Evolutionary conservation across 2,888 invertebrate genomes (phyloP), one percentile per base, ranked within the genome.

Genomic region (Amiota mariae): DNA sequence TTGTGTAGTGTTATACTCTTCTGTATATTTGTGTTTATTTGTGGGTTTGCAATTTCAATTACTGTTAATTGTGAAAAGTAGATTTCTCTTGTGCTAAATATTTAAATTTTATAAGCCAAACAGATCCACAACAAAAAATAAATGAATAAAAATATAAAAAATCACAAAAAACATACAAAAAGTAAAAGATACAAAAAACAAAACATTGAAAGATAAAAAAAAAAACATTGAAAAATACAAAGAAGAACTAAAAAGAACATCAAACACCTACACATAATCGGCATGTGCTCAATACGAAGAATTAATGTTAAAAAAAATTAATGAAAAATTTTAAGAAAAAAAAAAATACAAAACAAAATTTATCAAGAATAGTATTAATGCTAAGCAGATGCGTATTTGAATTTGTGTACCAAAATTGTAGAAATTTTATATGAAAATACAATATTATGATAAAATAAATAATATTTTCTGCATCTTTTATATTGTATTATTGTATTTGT

Each of bases 361-460:
- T 11, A 59, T 20, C 10, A 8, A 59, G 18, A 18, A 59, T 20
- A n/a, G n/a, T n/a, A 20, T 18, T 18, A 18, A 10, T 59, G 1
- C 59, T 1, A 59, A 59, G 18, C 18, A 57, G 10, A n/a, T 57
- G 2, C 18, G 6, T 18, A 0, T 57, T 1, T 57, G 20, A 20
- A 20, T 59, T 59, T 18, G 18, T 59, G 8, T 59, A 12, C n/a
- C 18, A 56, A 56, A 56, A 8, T 15, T 15, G 18, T 18, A 1
- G 56, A 63, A 63, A 63, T 63, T 63, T 46, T 63, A 46, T n/a
- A 3, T 13, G 6, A 63, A 36, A 61, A 61, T 24, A 61, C 12
- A n/a, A 20, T 24, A 61, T 24, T 13, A 36, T 24, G 36, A 36
- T 36, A 36, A 36, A 36, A 36, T 36, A 2, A 36, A 2, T 4